Conservation (phyloP, 2,113 vertebrate species). For the Hippocampus barbouri region DNA sequence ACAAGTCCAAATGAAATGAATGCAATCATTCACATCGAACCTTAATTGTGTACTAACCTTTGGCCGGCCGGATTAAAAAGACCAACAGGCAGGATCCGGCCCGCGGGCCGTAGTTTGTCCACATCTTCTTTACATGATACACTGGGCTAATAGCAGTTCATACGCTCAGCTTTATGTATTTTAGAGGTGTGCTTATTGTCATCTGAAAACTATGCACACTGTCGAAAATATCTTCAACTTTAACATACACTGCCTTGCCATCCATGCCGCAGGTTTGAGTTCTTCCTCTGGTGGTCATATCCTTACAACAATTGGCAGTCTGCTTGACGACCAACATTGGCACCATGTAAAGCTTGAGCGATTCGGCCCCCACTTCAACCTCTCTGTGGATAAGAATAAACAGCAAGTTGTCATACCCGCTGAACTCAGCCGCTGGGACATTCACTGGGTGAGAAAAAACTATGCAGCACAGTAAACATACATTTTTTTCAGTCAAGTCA, state of each 20-base stretch:
- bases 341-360: constrained; percentile 83
- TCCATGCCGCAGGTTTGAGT: constrained; percentile 71
- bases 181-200: too few relatives aligned
- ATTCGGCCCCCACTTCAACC: constrained; percentile 82
- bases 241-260: background rate
- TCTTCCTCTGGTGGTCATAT: constrained; percentile 63
- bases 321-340: constrained; percentile 96
- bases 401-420: constrained; percentile 78
- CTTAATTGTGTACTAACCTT: too few relatives aligned
- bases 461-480: background rate
- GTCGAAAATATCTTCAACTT: background rate
- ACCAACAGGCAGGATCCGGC: too few relatives aligned
- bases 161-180: too few relatives aligned
- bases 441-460: constrained; percentile 81
- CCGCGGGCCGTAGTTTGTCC: too few relatives aligned
- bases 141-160: too few relatives aligned
- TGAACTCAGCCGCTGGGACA: constrained; percentile 79
- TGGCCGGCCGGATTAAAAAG: too few relatives aligned
- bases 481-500: background rate
- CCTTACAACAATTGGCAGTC: constrained; percentile 80
- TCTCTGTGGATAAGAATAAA: constrained; percentile 86
- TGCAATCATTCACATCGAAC: too few relatives aligned
- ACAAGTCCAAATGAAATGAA: too few relatives aligned
- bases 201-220: too few relatives aligned
- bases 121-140: too few relatives aligned